Base-by-base conservation (phyloP, 2,113 vertebrate species). In the Campylomormyrus tamandua region DNA sequence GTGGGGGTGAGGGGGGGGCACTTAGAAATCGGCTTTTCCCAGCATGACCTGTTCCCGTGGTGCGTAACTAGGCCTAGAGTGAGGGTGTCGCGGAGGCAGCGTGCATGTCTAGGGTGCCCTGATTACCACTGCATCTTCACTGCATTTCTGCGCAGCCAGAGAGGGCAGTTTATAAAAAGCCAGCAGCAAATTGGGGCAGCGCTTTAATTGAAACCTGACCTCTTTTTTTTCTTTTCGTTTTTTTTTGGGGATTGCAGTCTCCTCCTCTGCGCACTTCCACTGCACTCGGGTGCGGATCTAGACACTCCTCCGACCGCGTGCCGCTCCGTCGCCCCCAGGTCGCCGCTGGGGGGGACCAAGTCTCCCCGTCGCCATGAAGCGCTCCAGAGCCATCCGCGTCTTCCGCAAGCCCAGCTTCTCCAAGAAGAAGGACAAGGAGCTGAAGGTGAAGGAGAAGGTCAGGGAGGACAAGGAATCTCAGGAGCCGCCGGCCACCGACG, bases 401-500 rank as follows among this genome's bases (percentile, higher is more conserved):
- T 99, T 99, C 93, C 99, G 99, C 96, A 99, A 99, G 94, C 98
- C 98, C 62, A 99, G 98, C 96, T 99, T 99, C 95, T 80, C 74
- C 74, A 80, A 42, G 74, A 80, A 80, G 74, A 80, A 80, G 74
- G 74, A 80, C 74, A 80, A 80, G 35, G 74, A 80, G 2, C 35
- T 80, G 74, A 80, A 80, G 74, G 35, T 19, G 74, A 80, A 77
- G 10, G 70, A 77, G 70, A 77, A 80, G 74, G 39, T 80, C 74
- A 80, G 74, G 35, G 74, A 77, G 27, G 98, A 99, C 86, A 99
- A 99, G 94, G 99, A 99, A 93, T 98, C 98, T 3, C 99, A 98
- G 93, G 98, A 99, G 94, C 95, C 99, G 93, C 98, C 98, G 0
- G 98, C 98, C 3, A 98, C 98, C 0, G 98, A 99, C 3, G 98